Evolutionary conservation across 1,140 invertebrate species (phyloP).

Genomic region (Eciton burchellii): DNA sequence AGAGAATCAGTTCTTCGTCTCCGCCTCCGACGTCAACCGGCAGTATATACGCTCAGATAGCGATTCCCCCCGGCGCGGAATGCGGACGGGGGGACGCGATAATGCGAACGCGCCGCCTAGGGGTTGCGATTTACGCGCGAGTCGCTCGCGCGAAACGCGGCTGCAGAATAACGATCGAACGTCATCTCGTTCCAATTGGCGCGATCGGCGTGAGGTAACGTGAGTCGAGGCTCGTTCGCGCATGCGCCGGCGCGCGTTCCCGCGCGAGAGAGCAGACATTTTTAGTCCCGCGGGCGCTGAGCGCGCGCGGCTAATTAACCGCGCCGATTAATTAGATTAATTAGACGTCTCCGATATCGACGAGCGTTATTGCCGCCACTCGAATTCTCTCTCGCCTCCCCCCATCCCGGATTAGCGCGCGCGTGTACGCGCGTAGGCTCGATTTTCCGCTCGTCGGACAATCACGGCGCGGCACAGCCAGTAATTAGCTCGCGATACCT

Average conservation of each 20-base stretch:
- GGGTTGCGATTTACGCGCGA: constrained; percentile 31
- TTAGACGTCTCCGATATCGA: constrained; percentile 45
- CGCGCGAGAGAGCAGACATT: neutral
- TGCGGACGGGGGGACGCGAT: neutral
- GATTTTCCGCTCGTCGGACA: constrained; percentile 17
- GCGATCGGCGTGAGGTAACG: constrained; percentile 30
- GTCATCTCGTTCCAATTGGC: constrained; percentile 37
- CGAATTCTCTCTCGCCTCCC: constrained; percentile 45
- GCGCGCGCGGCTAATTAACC: constrained; percentile 54
- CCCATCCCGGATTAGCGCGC: neutral
- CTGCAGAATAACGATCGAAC: constrained; percentile 43
- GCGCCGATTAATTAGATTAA: constrained; percentile 55
- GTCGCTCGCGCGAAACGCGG: neutral
- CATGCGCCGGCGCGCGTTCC: neutral
- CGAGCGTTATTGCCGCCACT: neutral
- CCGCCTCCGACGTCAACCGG: neutral
- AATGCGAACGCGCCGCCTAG: constrained; percentile 31
- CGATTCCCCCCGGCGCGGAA: constrained; percentile 4
- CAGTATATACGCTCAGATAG: neutral
- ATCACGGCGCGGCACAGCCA: neutral
- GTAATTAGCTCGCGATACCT: constrained; percentile 15
- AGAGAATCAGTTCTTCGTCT: too few relatives aligned
- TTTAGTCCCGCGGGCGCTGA: constrained; percentile 16
- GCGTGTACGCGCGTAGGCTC: neutral
- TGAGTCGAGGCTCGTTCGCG: constrained; percentile 5